Base-by-base conservation (phyloP, 2,797 vertebrate genomes). In the Rhinichthys osculus region DNA sequence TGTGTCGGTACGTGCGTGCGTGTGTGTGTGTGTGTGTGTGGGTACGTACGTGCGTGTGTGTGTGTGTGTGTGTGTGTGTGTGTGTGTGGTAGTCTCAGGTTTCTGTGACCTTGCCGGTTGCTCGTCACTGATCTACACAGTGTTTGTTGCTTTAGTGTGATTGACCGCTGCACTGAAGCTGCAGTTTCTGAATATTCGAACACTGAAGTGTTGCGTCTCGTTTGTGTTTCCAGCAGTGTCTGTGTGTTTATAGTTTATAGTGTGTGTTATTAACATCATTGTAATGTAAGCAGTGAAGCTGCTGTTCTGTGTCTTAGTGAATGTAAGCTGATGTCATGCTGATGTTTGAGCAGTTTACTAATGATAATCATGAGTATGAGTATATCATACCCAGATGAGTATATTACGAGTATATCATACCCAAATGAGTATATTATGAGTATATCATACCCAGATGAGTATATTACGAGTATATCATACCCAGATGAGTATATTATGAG, bases 41-140 rank as follows among this genome's bases (percentile, higher is more conserved):
- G 0, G 38, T 3, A 3, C 13, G 69, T 23, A 2, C 33, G 62
- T 16, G 27, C 40, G 59, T 35, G 38, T 66, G 74, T 80, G 35
- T 76, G 30, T 27, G 38, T 64, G 42, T 42, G 7, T 72, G 77
- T 14, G 69, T 77, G 78, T 66, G 71, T 74, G 11, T 13, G n/a
- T 52, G 86, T 86, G 92, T 76, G 84, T 95, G 95, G 7, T 8
- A 19, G 23, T n/a, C 17, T 98, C 94, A n/a, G 91, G 93, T 97
- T 97, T 94, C 94, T 38, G 90, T 93, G 94, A 91, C 95, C 94
- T 96, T 94, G 91, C 90, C 90, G 90, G 92, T 92, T 95, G 94
- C 94, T 91, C 90, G 72, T 92, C 90, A 91, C 92, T 91, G 92
- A 95, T 92, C 86, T 87, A 80, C 92, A 91, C 92, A 90, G 93